These are phyloP conservation scores for Brachionus angularis DNA, from an alignment of 1,140 invertebrate genomes.

Conservation along the genomic window DNA sequence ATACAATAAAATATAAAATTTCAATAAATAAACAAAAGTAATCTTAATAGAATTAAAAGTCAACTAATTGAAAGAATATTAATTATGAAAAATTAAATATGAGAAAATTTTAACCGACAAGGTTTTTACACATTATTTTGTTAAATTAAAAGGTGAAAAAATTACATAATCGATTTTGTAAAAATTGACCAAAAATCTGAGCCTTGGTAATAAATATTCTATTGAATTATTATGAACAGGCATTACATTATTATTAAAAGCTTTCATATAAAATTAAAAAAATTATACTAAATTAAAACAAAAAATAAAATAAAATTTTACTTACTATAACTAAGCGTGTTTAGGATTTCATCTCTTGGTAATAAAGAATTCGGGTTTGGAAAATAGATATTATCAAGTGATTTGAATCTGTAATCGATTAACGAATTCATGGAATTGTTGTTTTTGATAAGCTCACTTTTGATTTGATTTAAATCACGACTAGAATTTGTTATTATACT, in stretches of 20 bases:
- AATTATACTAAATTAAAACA: neutral
- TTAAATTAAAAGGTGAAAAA: too few species aligned
- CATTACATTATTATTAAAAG: constrained; percentile 46
- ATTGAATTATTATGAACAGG: constrained; percentile 52
- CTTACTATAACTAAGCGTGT: constrained; percentile 25
- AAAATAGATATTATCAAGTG: constrained; percentile 25
- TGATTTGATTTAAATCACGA: neutral
- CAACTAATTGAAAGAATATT: too few species aligned
- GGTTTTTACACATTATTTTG: neutral
- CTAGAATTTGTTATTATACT: too few species aligned
- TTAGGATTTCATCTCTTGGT: constrained; percentile 27
- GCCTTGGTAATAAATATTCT: constrained; percentile 50
- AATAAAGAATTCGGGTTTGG: constrained; percentile 15
- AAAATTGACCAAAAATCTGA: constrained; percentile 52
- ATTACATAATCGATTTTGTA: constrained; percentile 56
- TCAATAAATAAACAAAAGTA: too few species aligned
- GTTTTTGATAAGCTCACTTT: neutral
- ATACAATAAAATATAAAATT: too few species aligned
- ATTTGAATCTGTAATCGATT: neutral
- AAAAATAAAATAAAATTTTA: constrained; percentile 2
- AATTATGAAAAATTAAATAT: too few species aligned
- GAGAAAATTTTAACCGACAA: neutral
- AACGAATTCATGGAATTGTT: neutral
- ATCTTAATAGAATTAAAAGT: too few species aligned
- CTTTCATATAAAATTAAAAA: constrained; percentile 19